phyloP scores from a whole-genome alignment of 2,797 vertebrate genomes.

The Gallinago stenura region DNA sequence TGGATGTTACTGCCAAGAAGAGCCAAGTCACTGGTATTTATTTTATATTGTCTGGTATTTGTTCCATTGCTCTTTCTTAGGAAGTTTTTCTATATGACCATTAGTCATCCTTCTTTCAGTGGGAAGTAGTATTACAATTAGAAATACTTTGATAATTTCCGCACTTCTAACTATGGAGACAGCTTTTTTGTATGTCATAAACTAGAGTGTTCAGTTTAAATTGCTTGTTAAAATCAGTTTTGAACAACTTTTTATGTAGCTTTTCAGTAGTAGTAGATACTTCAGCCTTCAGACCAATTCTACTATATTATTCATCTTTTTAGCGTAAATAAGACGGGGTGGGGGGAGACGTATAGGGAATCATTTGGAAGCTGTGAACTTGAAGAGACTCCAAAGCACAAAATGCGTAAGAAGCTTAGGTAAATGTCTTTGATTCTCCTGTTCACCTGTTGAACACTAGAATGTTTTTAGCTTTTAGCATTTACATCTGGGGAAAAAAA shows the following conservation, averaged over 20 bases:
- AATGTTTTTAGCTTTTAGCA: neutral
- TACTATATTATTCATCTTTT: neutral
- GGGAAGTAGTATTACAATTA: neutral
- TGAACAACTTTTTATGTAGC: neutral
- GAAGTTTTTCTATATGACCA: neutral
- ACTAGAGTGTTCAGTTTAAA: neutral
- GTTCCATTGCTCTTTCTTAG: neutral
- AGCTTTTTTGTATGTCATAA: neutral
- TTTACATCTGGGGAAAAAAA: neutral
- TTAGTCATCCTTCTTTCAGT: neutral
- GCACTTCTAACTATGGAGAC: neutral
- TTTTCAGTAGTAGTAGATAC: neutral
- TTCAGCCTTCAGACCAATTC: neutral
- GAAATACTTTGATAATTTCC: neutral
- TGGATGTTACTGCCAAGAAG: neutral
- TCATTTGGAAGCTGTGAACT: neutral
- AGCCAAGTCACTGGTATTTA: neutral
- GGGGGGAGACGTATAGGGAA: neutral
- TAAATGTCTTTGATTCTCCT: neutral
- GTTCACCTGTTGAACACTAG: neutral
- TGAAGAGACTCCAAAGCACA: neutral
- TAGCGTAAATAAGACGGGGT: neutral
- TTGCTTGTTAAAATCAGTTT: neutral
- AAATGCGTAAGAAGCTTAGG: neutral
- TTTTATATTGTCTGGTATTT: neutral